Evolutionary conservation across 1,140 invertebrate species (phyloP).

Genomic region (Lepidostoma basale): DNA sequence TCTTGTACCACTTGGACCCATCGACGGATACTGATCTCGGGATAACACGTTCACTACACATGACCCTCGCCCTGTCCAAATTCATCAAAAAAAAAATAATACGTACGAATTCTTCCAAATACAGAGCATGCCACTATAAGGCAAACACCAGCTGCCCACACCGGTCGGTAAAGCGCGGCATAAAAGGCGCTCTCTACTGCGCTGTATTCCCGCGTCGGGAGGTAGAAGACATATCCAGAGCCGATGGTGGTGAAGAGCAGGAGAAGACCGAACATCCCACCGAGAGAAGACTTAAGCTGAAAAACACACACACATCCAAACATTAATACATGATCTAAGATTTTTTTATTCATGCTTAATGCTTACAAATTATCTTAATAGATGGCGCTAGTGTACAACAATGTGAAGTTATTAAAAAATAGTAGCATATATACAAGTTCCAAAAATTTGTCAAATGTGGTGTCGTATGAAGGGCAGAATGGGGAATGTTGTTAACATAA

Average conservation of each 20-base stretch:
- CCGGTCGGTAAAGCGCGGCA: slow-evolving; percentile 62
- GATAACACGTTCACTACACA: no score
- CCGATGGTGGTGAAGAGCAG: slow-evolving; percentile 15
- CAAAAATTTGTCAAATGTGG: no score
- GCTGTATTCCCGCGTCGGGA: slow-evolving; percentile 56
- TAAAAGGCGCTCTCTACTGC: slow-evolving; percentile 61
- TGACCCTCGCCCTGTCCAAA: background rate
- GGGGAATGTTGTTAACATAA: no score
- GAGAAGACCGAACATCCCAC: slow-evolving; percentile 48
- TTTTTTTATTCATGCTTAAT: no score
- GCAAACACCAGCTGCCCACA: slow-evolving; percentile 61
- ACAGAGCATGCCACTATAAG: slow-evolving; percentile 63
- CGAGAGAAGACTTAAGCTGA: slow-evolving; percentile 51
- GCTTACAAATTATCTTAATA: no score
- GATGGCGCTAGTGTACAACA: no score
- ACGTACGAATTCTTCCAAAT: slow-evolving; percentile 60
- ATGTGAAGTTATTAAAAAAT: no score
- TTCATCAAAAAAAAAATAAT: background rate
- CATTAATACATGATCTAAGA: no score
- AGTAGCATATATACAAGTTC: no score
- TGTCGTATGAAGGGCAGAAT: no score
- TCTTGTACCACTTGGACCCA: no score
- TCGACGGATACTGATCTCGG: no score
- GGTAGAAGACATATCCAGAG: slow-evolving; percentile 28
- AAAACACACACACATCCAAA: slow-evolving; percentile 39